Evolutionary conservation across 2,113 vertebrate genomes (phyloP).

Genomic region (Rhinolophus sinicus): DNA sequence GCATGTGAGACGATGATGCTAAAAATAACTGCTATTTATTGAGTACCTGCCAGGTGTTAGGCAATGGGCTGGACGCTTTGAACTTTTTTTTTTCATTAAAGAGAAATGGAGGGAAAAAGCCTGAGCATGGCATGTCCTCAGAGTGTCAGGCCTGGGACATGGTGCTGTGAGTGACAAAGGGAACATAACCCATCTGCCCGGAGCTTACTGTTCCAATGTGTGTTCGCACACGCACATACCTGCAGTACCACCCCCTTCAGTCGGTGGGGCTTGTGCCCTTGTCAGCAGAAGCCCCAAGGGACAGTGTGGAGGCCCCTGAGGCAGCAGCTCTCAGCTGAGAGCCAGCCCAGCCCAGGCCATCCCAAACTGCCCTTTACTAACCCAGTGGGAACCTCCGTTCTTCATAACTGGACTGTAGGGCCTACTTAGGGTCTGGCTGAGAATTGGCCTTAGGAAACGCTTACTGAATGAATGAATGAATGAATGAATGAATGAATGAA

Average conservation of each 20-base stretch:
- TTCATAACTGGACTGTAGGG: neutral
- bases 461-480: neutral
- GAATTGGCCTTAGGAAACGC: constrained; percentile 22
- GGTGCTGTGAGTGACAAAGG: neutral
- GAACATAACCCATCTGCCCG: neutral
- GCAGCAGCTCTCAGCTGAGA: neutral
- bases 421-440: neutral
- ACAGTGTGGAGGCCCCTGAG: neutral
- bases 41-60: constrained; percentile 45
- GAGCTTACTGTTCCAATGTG: neutral
- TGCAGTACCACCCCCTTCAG: neutral
- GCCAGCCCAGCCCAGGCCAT: neutral
- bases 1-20: constrained; percentile 13
- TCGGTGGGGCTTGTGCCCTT: neutral
- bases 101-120: neutral
- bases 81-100: constrained; percentile 47
- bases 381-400: neutral
- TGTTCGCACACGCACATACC: accelerated
- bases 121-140: neutral
- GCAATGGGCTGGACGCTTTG: constrained; percentile 14
- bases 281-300: neutral
- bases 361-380: neutral
- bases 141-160: neutral
- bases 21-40: constrained; percentile 53
- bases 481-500: neutral